Conservation (phyloP, 2,113 vertebrate genomes). For the Bufo bufo region DNA sequence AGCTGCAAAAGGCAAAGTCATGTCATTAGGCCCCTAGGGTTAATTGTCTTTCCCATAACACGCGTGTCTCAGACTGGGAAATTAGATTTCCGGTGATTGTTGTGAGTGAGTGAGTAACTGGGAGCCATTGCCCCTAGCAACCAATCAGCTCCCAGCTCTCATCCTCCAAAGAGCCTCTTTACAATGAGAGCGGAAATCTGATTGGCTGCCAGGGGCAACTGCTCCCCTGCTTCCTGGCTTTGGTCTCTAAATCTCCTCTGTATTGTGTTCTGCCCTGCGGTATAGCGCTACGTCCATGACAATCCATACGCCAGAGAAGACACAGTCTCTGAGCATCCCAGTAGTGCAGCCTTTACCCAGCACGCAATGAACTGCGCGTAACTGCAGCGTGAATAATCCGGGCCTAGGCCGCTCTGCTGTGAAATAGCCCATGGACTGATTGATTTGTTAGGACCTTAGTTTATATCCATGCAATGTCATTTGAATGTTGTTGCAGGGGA, state of each 20-base stretch:
- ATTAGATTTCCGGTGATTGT: no score
- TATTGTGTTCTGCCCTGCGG: neutral
- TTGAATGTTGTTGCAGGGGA: neutral
- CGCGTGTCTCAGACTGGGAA: no score
- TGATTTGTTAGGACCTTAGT: neutral
- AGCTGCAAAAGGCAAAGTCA: no score
- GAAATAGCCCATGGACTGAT: neutral
- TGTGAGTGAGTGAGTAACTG: no score
- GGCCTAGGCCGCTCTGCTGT: neutral
- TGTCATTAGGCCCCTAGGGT: no score
- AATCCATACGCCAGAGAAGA: neutral
- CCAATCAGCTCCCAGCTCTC: neutral
- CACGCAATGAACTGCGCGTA: neutral
- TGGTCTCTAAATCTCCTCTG: neutral
- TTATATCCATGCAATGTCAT: conserved; percentile 19
- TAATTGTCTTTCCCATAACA: no score
- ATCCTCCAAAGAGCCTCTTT: neutral
- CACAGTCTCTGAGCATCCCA: no score
- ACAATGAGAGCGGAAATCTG: neutral
- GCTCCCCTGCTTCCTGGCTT: neutral
- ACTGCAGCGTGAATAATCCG: neutral
- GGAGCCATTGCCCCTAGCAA: no score
- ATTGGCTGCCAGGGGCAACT: neutral
- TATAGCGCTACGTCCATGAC: neutral
- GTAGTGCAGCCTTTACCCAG: neutral